These are phyloP conservation scores for Paramormyrops hopkinsi DNA, from an alignment of 2,797 vertebrate genomes.

Conservation along the genomic window DNA sequence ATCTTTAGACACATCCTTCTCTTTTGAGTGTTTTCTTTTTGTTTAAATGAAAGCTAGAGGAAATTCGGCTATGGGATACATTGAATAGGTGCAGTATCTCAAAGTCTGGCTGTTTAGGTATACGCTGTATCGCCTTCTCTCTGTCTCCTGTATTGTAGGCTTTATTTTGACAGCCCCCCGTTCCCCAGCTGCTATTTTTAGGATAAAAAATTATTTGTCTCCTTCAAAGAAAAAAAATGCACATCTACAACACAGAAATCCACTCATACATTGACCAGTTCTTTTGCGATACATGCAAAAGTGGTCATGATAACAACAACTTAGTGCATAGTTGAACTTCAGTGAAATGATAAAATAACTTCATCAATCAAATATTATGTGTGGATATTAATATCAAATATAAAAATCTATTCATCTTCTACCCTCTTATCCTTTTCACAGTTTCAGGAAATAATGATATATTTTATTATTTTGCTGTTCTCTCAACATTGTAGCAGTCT, in stretches of 20 bases:
- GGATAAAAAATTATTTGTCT: neutral
- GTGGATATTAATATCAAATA: neutral
- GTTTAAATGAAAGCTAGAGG: slow-evolving; percentile 37
- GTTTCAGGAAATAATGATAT: neutral
- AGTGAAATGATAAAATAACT: neutral
- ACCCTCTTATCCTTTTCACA: neutral
- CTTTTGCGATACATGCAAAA: neutral
- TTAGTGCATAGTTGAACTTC: neutral
- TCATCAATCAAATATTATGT: neutral
- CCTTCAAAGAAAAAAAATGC: neutral
- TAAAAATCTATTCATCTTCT: neutral
- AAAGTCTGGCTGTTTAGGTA: neutral
- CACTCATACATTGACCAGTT: neutral
- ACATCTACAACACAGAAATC: neutral
- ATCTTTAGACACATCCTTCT: slow-evolving; percentile 5
- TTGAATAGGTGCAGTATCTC: neutral
- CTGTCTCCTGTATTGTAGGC: neutral
- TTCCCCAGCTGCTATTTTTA: neutral
- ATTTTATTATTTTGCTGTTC: neutral
- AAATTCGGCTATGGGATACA: slow-evolving; percentile 38
- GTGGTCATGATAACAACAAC: neutral
- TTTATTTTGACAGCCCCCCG: neutral
- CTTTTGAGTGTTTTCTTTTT: slow-evolving; percentile 12
- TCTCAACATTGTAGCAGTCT: neutral
- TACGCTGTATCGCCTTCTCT: neutral